These are phyloP conservation scores for Colaptes auratus DNA, from an alignment of 2,113 vertebrate species.

Conservation along the genomic window DNA sequence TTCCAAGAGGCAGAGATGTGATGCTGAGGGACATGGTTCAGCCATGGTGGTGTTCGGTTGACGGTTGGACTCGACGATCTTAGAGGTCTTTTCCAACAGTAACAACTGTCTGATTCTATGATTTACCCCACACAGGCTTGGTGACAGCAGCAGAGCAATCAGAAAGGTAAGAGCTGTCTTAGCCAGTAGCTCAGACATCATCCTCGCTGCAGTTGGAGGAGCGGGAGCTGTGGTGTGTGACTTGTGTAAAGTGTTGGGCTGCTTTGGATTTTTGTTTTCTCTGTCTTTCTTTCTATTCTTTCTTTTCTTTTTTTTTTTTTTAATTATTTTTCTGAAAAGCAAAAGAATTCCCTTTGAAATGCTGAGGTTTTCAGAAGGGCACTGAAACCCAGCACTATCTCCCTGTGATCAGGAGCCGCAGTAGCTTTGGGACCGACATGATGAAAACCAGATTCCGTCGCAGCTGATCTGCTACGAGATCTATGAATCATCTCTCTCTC, in stretches of 20 bases:
- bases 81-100: too few relatives aligned
- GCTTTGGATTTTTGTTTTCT: neutral
- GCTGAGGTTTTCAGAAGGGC: neutral
- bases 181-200: rapidly evolving
- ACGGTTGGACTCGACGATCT: too few relatives aligned
- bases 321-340: neutral
- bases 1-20: too few relatives aligned
- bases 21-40: too few relatives aligned
- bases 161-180: neutral
- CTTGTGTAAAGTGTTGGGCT: neutral
- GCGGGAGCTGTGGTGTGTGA: rapidly evolving
- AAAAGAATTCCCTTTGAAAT: constrained; percentile 19
- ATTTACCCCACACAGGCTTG: neutral
- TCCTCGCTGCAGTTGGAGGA: neutral
- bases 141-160: neutral
- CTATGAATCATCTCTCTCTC: neutral
- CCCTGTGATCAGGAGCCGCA: neutral
- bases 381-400: neutral
- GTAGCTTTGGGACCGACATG: constrained; percentile 17
- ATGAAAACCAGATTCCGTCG: constrained; percentile 46
- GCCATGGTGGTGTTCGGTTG: too few relatives aligned
- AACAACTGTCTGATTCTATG: neutral
- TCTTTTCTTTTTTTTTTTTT: neutral
- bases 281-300: too few relatives aligned
- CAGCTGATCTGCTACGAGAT: neutral